Conservation (phyloP, 2,888 invertebrate species). For the Helleia helle region DNA sequence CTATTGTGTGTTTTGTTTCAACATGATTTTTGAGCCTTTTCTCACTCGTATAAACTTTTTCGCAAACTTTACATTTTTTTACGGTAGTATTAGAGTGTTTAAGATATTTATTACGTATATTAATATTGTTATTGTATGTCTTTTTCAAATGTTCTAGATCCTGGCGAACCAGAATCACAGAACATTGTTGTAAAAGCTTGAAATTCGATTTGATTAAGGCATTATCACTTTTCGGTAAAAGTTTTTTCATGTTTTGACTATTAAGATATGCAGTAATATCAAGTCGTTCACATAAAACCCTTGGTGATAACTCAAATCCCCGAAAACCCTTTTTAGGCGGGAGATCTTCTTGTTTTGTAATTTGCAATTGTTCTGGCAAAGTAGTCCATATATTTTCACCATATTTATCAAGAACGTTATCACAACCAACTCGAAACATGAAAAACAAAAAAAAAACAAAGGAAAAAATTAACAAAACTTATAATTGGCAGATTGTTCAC, state of each 20-base stretch:
- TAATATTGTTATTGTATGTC: conserved; percentile 17
- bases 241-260: conserved; percentile 8
- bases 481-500: too few relatives aligned
- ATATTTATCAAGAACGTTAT: not conserved
- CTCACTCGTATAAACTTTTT: conserved; percentile 40
- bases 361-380: not conserved
- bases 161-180: conserved; percentile 32
- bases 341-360: conserved; percentile 14
- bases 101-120: conserved; percentile 12
- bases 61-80: conserved; percentile 49
- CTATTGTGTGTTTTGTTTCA: conserved; percentile 47
- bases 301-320: conserved; percentile 40
- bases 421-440: not conserved
- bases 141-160: conserved; percentile 34
- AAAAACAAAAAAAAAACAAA: not conserved
- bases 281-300: conserved; percentile 33
- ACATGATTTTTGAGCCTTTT: conserved; percentile 46
- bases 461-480: too few relatives aligned
- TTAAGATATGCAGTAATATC: conserved; percentile 40
- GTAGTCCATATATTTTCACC: not conserved
- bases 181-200: conserved; percentile 26
- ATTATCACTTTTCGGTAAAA: not conserved
- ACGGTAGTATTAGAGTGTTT: conserved; percentile 13
- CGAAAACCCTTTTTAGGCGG: conserved; percentile 31
- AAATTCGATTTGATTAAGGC: conserved; percentile 9